These are phyloP conservation scores for Cerceris ruficornis DNA, from an alignment of 2,888 invertebrate species.

Conservation along the genomic window DNA sequence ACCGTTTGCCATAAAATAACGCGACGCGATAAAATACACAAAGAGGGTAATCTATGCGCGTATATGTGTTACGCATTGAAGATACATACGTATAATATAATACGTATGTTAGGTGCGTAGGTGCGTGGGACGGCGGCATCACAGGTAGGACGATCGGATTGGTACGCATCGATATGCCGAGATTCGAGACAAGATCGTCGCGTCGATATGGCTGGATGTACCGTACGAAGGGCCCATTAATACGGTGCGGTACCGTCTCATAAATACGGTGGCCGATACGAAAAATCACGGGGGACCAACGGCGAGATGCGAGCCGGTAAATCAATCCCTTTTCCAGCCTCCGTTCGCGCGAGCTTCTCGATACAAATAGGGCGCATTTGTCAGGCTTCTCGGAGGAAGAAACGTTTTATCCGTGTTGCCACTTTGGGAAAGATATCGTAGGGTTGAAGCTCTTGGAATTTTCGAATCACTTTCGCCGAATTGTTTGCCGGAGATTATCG, in stretches of 20 bases:
- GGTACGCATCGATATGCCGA: slow-evolving; percentile 60
- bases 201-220: slow-evolving; percentile 51
- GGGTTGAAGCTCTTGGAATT: neutral
- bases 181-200: slow-evolving; percentile 62
- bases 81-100: slow-evolving; percentile 8
- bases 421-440: slow-evolving; percentile 35
- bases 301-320: slow-evolving; percentile 49
- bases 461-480: no score
- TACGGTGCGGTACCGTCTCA: slow-evolving; percentile 54
- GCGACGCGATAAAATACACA: slow-evolving; percentile 35
- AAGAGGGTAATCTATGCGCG: neutral
- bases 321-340: slow-evolving; percentile 54
- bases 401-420: slow-evolving; percentile 40
- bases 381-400: slow-evolving; percentile 47
- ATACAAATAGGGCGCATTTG: slow-evolving; percentile 55
- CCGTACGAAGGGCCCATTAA: slow-evolving; percentile 55
- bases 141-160: slow-evolving; percentile 55
- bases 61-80: neutral
- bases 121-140: slow-evolving; percentile 61
- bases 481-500: no score
- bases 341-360: slow-evolving; percentile 12
- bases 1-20: slow-evolving; percentile 34
- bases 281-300: slow-evolving; percentile 53
- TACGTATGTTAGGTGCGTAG: slow-evolving; percentile 1
- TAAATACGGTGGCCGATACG: slow-evolving; percentile 61